Evolutionary conservation across 2,888 invertebrate genomes (phyloP), one percentile per base, ranked within the genome.

Genomic region (Callosobruchus maculatus): DNA sequence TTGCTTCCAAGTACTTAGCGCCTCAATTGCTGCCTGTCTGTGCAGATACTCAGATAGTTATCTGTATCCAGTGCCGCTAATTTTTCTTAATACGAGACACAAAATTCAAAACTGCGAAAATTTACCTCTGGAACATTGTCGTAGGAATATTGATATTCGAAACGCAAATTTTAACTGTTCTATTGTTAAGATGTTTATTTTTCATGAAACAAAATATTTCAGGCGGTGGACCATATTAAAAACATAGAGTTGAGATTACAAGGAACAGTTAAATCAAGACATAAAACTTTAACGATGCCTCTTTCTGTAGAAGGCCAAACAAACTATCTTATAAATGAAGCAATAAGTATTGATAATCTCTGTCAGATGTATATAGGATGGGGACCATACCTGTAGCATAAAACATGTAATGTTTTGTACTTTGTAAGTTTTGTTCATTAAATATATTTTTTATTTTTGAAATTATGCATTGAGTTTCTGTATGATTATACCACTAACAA

Each of bases 331-430:
- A 98, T 99, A 78, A 91, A 93, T 74, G 97, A 98, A 87, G 97
- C 99, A 0, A 96, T 95, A 20, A 94, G 92, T 85, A 88, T 95
- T 72, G 92, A 94, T 82, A 97, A 97, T 87, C 90, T 99, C 20
- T 95, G 96, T 80, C 94, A 95, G 87, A 99, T 99, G 99, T 99
- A 96, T 84, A 91, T 95, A 72, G 99, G 99, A 9, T 99, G 99
- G 99, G 95, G 96, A 67, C 92, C 98, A 0, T 97, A 93, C 85
- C 86, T 96, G 81, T 97, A 87, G 13, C 9, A 21, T 68, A 22
- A 21, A 68, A 1, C 7, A 18, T 21, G 22, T 68, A 68, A 22
- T 68, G 9, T 21, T 68, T 68, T 68, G 49, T 18, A 18, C 13
- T 49, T 49, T 49, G 49, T 13, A 49, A 7, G 49, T 49, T 49